phyloP scores from a whole-genome alignment of 2,113 vertebrate species.

The Puma concolor region DNA sequence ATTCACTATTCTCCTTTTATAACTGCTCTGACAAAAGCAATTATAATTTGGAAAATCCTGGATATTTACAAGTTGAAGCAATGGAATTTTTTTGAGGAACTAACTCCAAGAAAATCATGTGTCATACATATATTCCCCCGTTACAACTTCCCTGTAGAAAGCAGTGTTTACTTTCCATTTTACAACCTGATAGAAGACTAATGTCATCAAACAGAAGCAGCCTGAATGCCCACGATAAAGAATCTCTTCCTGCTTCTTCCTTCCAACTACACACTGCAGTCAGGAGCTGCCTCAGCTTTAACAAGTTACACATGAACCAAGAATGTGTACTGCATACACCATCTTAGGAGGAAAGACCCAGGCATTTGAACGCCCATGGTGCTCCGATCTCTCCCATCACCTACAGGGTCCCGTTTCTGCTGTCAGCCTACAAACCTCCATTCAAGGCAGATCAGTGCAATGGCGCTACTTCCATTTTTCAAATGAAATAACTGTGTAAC shows the following conservation, averaged over 20 bases:
- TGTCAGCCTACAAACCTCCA: neutral
- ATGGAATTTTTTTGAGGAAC: neutral
- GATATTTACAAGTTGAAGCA: slow-evolving; percentile 4
- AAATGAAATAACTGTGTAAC: neutral
- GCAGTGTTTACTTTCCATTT: neutral
- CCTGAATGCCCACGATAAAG: neutral
- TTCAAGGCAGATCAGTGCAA: neutral
- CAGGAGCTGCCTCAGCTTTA: neutral
- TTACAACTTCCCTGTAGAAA: neutral
- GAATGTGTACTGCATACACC: neutral
- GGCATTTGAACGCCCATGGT: neutral
- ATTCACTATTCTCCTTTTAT: slow-evolving; percentile 17
- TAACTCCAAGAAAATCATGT: neutral
- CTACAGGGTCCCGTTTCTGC: neutral
- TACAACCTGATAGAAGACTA: neutral
- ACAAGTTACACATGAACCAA: neutral
- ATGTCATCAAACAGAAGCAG: neutral
- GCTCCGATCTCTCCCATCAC: neutral
- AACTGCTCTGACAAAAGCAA: slow-evolving; percentile 15
- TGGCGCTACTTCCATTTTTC: neutral
- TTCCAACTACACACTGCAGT: neutral
- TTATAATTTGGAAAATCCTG: neutral
- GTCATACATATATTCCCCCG: neutral
- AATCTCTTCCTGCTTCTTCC: neutral
- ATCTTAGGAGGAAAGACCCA: neutral